Evolutionary conservation across 2,888 invertebrate genomes (phyloP), one percentile per base, ranked within the genome.

Genomic region (Ischnura elegans): DNA sequence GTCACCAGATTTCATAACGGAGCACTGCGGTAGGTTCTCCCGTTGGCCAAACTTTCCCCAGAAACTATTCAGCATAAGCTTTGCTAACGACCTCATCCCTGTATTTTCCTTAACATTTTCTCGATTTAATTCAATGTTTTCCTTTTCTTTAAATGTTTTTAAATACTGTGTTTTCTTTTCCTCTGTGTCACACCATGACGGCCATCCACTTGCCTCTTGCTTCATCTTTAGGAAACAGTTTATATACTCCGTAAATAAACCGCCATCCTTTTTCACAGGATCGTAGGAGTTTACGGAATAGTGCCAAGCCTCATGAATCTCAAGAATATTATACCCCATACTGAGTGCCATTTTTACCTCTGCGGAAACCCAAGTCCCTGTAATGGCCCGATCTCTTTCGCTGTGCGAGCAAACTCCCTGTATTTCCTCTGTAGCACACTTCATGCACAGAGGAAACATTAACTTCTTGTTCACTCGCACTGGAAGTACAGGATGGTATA

Each of bases 201-300:
- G 94, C 25, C 25, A 93, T 76, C 94, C 94, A 16, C 43, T 43
- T n/a, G 93, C 93, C 85, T 93, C 84, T 84, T 55, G 61, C 51
- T 94, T 94, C 36, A 94, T 45, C 66, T 94, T 94, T 42, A 94
- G 29, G 61, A 93, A 94, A 16, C 25, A 61, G 84, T 94, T 93
- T 66, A 94, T 51, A 46, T 93, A 94, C n/a, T 61, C 45, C 25
- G 93, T 25, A 93, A 93, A 93, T n/a, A 93, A 21, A 21, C 93
- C 93, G 21, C 93, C 93, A n/a, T 21, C 13, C 25, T 61, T 21
- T 61, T 21, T 93, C 4, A 13, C 66, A n/a, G 61, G 61, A 61
- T 61, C 36, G 76, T 93, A 93, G 29, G 4, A 25, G 21, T 45
- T 93, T 43, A 46, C 55, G 43, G 45, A 45, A 47, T 94, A 94